Conservation (phyloP, 2,797 vertebrate genomes). For the Euthynnus affinis region DNA sequence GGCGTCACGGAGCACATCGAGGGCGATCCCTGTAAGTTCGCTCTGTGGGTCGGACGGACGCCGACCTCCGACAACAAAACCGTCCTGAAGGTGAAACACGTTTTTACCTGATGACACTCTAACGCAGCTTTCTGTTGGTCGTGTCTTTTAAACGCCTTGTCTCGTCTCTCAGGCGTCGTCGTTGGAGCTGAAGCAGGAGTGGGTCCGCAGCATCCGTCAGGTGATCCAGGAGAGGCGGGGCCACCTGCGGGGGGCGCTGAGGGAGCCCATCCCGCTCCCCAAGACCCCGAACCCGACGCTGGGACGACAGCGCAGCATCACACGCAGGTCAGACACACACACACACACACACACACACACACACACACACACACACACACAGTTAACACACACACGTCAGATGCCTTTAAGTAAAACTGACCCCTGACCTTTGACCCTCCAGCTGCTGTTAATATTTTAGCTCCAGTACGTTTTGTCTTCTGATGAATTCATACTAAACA, state of each 20-base stretch:
- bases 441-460: no score
- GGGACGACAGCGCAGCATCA: conserved; percentile 95
- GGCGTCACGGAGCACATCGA: conserved; percentile 98
- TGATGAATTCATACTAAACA: no score
- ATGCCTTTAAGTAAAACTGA: background rate
- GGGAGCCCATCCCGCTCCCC: conserved; percentile 97
- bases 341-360: background rate
- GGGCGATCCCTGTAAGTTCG: conserved; percentile 98
- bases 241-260: conserved; percentile 95
- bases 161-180: conserved; percentile 91
- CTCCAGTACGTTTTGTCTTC: no score
- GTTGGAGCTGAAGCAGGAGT: conserved; percentile 97
- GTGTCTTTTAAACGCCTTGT: no score
- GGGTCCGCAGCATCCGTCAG: conserved; percentile 97
- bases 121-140: no score
- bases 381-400: background rate
- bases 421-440: no score
- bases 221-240: conserved; percentile 98
- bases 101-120: background rate
- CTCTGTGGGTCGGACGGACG: conserved; percentile 97
- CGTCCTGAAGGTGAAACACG: conserved; percentile 90
- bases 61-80: conserved; percentile 99
- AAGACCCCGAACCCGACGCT: conserved; percentile 97
- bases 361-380: background rate
- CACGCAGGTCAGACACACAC: conserved; percentile 94